Evolutionary conservation across 2,888 invertebrate genomes (phyloP).

Genomic region (Hypercompe scribonia): DNA sequence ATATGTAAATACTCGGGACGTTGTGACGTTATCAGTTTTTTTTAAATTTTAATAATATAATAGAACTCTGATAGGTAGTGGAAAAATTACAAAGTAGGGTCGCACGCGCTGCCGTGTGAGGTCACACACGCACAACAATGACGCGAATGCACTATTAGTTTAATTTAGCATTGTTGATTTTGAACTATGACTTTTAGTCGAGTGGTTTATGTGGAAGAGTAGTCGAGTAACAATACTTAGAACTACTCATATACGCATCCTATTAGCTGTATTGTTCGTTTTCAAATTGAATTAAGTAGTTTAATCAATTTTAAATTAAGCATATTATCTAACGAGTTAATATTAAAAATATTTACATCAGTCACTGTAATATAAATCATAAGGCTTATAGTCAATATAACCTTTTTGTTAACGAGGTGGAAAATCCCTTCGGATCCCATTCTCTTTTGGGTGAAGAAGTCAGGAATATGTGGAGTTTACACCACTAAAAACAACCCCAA

Average conservation of each 20-base stretch:
- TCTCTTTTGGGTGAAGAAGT: too few species aligned
- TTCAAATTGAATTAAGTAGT: too few species aligned
- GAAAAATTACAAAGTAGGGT: not conserved
- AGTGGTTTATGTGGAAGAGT: not conserved
- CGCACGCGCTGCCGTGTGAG: slow-evolving; percentile 16
- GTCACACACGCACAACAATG: slow-evolving; percentile 29
- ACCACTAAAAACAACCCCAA: too few species aligned
- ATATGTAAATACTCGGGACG: not conserved
- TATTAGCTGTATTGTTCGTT: not conserved
- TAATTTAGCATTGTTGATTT: slow-evolving; percentile 20
- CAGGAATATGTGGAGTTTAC: too few species aligned
- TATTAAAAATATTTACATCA: too few species aligned
- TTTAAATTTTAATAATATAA: not conserved
- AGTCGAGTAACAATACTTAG: not conserved
- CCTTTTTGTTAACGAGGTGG: too few species aligned
- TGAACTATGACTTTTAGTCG: slow-evolving; percentile 17
- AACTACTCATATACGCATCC: slow-evolving; percentile 22
- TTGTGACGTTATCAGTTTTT: not conserved
- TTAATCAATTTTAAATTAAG: too few species aligned
- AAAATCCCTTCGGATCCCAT: too few species aligned
- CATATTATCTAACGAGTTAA: too few species aligned
- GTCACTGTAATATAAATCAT: too few species aligned
- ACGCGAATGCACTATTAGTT: slow-evolving; percentile 14
- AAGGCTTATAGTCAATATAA: too few species aligned
- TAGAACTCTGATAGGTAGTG: not conserved